phyloP scores from a whole-genome alignment of 2,797 vertebrate species.

The Sardinella longiceps region DNA sequence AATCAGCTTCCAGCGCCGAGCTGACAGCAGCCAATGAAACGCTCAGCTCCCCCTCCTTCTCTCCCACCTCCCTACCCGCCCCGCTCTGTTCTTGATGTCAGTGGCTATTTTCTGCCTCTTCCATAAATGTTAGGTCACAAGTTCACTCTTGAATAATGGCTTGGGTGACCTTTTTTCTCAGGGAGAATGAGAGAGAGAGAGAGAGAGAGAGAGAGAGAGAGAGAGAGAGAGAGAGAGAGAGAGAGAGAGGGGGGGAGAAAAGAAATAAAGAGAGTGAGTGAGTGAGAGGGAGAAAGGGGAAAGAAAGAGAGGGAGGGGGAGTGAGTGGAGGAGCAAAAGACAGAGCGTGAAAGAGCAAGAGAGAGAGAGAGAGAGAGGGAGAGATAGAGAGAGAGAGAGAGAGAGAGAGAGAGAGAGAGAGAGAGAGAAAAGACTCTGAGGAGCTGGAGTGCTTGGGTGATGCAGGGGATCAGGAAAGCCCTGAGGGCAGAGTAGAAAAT shows the following conservation, averaged over 20 bases:
- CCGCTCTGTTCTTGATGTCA: constrained; percentile 60
- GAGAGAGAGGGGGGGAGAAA: constrained; percentile 37
- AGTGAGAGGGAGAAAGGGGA: constrained; percentile 54
- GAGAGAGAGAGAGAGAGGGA: constrained; percentile 27
- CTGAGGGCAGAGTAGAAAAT: constrained; percentile 70
- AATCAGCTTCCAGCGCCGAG: neutral
- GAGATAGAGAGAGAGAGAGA: constrained; percentile 62
- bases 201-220: constrained; percentile 26
- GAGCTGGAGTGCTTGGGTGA: constrained; percentile 38
- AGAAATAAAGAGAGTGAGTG: constrained; percentile 26
- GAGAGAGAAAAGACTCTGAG: constrained; percentile 32
- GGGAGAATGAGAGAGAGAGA: constrained; percentile 61
- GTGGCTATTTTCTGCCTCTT: constrained; percentile 67
- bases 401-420: constrained; percentile 1
- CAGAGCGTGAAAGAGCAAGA: constrained; percentile 27
- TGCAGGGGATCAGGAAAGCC: constrained; percentile 53
- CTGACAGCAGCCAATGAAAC: neutral
- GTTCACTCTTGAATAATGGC: constrained; percentile 78
- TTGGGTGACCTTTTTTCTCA: constrained; percentile 76
- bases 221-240: constrained; percentile 55
- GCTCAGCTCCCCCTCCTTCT: neutral
- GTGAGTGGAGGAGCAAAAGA: constrained; percentile 26
- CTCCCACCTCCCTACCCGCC: neutral
- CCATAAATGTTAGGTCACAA: constrained; percentile 78
- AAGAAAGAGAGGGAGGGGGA: constrained; percentile 28